Evolutionary conservation across 2,113 vertebrate genomes (phyloP).

Genomic region (Nothocercus julius): DNA sequence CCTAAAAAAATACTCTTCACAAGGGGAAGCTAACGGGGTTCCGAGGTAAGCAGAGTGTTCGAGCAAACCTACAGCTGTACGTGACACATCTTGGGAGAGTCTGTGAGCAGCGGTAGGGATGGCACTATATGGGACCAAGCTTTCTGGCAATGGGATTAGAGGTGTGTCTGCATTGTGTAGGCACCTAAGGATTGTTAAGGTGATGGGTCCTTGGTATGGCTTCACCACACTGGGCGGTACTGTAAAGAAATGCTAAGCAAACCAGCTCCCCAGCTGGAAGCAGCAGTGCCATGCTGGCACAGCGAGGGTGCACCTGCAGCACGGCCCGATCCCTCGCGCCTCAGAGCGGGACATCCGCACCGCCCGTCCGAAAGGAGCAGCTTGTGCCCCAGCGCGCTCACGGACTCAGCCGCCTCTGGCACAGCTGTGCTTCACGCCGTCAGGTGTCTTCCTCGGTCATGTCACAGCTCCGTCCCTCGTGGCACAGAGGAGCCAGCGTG

Average conservation of each 20-base stretch:
- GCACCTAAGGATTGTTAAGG: neutral
- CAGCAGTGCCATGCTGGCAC: neutral
- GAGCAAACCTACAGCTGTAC: neutral
- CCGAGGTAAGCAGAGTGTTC: neutral
- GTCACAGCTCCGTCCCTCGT: rapidly evolving
- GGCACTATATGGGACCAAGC: rapidly evolving
- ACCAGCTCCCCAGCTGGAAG: neutral
- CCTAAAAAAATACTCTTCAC: conserved; percentile 21
- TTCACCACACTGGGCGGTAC: neutral
- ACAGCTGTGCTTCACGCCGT: neutral
- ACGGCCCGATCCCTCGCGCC: neutral
- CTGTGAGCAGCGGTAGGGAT: neutral
- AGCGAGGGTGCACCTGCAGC: neutral
- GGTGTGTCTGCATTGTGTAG: neutral
- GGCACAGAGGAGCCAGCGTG: rapidly evolving
- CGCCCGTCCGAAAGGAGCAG: rapidly evolving
- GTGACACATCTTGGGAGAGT: neutral
- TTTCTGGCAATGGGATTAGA: neutral
- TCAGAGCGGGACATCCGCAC: neutral
- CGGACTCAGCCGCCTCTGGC: neutral
- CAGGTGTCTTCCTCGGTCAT: neutral
- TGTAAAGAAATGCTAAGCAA: neutral
- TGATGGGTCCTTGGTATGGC: rapidly evolving
- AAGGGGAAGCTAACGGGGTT: neutral
- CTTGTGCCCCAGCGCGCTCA: rapidly evolving